Evolutionary conservation across 2,888 invertebrate species (phyloP), one percentile per base, ranked within the genome.

Genomic region (Ormia ochracea): DNA sequence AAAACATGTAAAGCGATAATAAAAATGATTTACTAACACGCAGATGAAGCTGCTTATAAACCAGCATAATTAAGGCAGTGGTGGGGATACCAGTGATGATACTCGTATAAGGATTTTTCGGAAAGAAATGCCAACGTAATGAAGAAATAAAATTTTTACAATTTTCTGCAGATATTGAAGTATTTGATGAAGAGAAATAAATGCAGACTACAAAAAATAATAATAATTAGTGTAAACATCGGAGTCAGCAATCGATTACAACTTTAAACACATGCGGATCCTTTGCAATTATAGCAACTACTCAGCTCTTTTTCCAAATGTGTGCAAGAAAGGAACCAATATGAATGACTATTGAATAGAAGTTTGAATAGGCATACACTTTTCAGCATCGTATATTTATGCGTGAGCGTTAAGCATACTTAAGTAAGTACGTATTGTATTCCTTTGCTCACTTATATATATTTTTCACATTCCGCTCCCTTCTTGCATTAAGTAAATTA

Each of bases 381-480:
- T 72, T 56, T 69, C 10, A 33, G 50, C 63, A 70, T 56, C 21
- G 36, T 76, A 66, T 50, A 73, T 68, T 38, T 65, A 45, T 58
- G 68, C 72, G 76, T 80, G 80, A 72, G 72, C 76, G 76, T 68
- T 76, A 80, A 76, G 72, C 76, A 33, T 72, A 56, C 43, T 76
- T 72, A 72, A 80, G 76, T 68, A 56, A 9, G 54, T 54, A 36
- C 33, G n/a, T 52, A 63, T 76, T 61, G 21, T n/a, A 72, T 61
- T 63, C 69, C 26, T 56, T n/a, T 63, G 28, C 58, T 41, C 38
- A 21, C 14, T 38, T 41, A 7, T 7, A 26, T 26, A 28, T 50
- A 10, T 38, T 1, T 10, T 17, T 7, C 17, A 6, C 1, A 5
- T 31, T 6, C 41, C 43, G n/a, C 28, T 54, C 43, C 54, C 63